Conservation (phyloP, 2,797 vertebrate genomes). For the Centropyge bicolor region DNA sequence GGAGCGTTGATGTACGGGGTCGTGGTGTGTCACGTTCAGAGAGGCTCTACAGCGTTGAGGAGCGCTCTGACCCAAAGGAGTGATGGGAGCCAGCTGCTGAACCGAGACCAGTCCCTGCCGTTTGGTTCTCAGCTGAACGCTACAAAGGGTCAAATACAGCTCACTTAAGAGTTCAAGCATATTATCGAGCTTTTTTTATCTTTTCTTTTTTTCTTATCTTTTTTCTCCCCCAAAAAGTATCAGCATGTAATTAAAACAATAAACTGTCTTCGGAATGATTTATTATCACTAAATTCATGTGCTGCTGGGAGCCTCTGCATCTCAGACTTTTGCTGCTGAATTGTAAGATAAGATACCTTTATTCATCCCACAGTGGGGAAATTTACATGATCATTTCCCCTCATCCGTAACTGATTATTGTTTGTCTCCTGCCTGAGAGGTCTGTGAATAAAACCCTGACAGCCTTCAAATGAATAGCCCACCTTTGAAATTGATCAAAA, state of each 20-base stretch:
- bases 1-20: slow-evolving; percentile 66
- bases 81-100: slow-evolving; percentile 40
- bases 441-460: no score
- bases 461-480: no score
- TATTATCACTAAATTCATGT: no score
- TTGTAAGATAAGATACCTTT: no score
- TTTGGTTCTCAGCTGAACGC: slow-evolving; percentile 18
- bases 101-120: background rate
- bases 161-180: background rate
- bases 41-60: slow-evolving; percentile 15
- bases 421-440: no score
- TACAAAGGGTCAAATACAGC: slow-evolving; percentile 14
- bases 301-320: no score
- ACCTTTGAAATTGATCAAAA: background rate
- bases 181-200: background rate
- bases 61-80: slow-evolving; percentile 28
- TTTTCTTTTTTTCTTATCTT: no score
- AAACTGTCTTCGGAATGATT: no score
- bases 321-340: no score
- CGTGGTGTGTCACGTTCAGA: slow-evolving; percentile 27
- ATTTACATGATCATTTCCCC: no score
- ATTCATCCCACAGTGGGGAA: no score
- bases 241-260: background rate
- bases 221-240: background rate
- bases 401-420: no score